These are phyloP conservation scores for Charanyca ferruginea DNA, from an alignment of 2,888 invertebrate genomes.

Conservation along the genomic window DNA sequence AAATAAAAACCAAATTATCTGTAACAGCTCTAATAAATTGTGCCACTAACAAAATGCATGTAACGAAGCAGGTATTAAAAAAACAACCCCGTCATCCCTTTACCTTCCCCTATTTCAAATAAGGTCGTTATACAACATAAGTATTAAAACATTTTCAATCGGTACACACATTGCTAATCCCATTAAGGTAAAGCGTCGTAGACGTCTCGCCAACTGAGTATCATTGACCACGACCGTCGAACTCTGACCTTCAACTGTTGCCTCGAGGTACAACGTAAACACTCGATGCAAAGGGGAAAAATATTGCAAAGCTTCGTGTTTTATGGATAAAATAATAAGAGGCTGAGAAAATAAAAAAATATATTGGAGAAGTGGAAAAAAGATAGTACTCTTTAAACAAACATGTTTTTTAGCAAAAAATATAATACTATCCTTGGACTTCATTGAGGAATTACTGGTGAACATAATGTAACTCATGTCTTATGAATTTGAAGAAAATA, in stretches of 20 bases:
- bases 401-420: no score
- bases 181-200: conserved; percentile 35
- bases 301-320: conserved; percentile 14
- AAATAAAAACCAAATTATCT: no score
- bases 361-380: neutral
- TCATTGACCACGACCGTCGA: conserved; percentile 66
- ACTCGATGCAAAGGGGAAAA: conserved; percentile 52
- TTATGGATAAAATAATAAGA: neutral
- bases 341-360: neutral
- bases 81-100: neutral
- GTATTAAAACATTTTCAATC: conserved; percentile 43
- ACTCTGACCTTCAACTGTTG: conserved; percentile 70
- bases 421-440: no score
- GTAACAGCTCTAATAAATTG: no score
- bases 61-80: no score
- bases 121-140: neutral
- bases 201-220: conserved; percentile 61
- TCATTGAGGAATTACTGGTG: no score
- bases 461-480: no score
- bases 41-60: no score
- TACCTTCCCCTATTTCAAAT: no score
- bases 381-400: no score
- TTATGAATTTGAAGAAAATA: no score
- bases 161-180: conserved; percentile 48
- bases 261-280: conserved; percentile 47